phyloP scores from a whole-genome alignment of 2,113 vertebrate genomes.

The Platysternon megacephalum region DNA sequence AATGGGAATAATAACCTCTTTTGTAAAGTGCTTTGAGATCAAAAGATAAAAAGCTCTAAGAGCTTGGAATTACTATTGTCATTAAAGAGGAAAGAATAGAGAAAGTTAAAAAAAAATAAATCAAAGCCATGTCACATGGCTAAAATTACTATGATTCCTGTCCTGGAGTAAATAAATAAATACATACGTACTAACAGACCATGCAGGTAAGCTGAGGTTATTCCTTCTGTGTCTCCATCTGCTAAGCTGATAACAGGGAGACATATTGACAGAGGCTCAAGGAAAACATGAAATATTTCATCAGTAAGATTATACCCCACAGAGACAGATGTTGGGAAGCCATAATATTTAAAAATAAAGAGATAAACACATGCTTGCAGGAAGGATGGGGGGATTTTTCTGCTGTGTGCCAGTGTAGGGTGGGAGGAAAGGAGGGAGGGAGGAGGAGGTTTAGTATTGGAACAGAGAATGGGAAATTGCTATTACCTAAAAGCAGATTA shows the following conservation, averaged over 20 bases:
- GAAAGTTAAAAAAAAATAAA: background rate
- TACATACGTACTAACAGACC: constrained; percentile 61
- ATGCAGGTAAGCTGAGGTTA: constrained; percentile 80
- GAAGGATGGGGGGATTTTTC: constrained; percentile 72
- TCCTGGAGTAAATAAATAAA: background rate
- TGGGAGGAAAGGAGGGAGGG: constrained; percentile 19
- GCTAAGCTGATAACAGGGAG: constrained; percentile 84
- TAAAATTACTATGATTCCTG: background rate
- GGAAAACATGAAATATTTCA: constrained; percentile 88
- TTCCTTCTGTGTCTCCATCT: constrained; percentile 77
- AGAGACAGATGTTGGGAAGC: constrained; percentile 88
- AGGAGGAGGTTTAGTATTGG: background rate
- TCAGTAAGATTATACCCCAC: constrained; percentile 86
- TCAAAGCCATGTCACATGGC: background rate
- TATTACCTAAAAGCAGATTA: constrained; percentile 68
- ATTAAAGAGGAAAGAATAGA: background rate
- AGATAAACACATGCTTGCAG: constrained; percentile 84
- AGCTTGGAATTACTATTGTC: fast-evolving
- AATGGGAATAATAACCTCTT: background rate
- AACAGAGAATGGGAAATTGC: background rate
- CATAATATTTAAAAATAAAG: constrained; percentile 86
- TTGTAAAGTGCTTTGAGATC: background rate
- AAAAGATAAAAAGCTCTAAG: background rate
- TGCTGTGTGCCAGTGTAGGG: constrained; percentile 11
- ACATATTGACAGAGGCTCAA: constrained; percentile 88